Conservation (phyloP, 2,113 vertebrate species). For the Ictalurus punctatus region DNA sequence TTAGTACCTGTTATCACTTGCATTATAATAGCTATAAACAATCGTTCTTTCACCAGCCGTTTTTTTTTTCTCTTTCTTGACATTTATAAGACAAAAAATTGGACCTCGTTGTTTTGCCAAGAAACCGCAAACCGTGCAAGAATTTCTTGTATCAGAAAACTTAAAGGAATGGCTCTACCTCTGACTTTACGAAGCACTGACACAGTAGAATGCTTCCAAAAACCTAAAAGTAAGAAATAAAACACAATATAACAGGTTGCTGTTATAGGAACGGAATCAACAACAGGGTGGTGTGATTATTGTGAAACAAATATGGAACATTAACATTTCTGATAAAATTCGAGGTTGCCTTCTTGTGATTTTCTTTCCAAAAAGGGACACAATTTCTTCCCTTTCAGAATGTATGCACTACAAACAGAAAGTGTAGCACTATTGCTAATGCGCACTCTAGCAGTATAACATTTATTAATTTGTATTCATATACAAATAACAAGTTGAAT, state of each 20-base stretch:
- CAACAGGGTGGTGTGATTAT: not conserved
- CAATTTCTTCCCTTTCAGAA: not conserved
- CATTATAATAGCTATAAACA: not conserved
- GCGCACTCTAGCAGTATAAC: not conserved
- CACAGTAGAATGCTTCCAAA: not conserved
- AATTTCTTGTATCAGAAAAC: not conserved
- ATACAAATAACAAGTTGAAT: not conserved
- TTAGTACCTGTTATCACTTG: not conserved
- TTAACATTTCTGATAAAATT: not conserved
- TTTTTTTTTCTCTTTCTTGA: not conserved
- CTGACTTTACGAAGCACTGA: not conserved
- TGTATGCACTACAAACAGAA: not conserved
- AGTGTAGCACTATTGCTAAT: not conserved
- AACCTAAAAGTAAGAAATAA: not conserved
- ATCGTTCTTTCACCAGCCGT: not conserved
- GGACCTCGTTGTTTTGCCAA: not conserved
- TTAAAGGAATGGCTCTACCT: too few species aligned
- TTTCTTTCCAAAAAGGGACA: not conserved
- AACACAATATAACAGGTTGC: not conserved
- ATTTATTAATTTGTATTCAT: not conserved
- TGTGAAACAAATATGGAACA: not conserved
- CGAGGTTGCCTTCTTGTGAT: not conserved
- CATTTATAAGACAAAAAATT: not conserved
- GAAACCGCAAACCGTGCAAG: not conserved
- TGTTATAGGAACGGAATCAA: not conserved